Base-by-base conservation (phyloP, 2,888 invertebrate species). In the Priocnemis perturbator region DNA sequence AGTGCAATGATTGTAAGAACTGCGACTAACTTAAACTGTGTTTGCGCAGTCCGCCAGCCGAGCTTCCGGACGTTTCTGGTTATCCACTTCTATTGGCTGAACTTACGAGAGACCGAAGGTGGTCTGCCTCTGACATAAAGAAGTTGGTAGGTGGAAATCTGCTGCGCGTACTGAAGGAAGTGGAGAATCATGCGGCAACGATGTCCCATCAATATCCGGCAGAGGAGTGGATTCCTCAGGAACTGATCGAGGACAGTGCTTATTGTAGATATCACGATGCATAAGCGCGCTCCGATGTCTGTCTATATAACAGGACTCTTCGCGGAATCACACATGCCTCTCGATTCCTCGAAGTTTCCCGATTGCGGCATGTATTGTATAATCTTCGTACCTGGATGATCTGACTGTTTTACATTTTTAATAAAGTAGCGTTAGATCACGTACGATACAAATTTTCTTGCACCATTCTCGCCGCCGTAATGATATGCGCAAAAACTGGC, bases 11-110 rank as follows among this genome's bases (percentile, higher is more conserved):
- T 26, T 26, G 26, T 5, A 47, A 47, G 4, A 7, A 17, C 21
- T 53, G 9, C 19, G 19, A 26, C 53, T 3, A 21, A 47, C 3
- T 53, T 2, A 19, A 20, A 53, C 11, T 53, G 5, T 57, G 44
- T 58, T 72, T 63, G 63, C 69, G 11, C 82, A 91, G 91, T 68
- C 87, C 90, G 14, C 91, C 92, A 0, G 85, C 86, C 14, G 91
- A 91, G 59, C 83, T 92, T 21, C 91, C 91, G 57, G 91, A 92
- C 77, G 91, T 91, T 17, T 91, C 91, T 50, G 91, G 89, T 69
- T 93, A 93, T 83, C 92, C 93, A 0, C 89, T 91, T 21, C 86
- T 94, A 20, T 88, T 94, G 71, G 93, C 93, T 4, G 93, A 93
- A 83, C 81, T 94, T 59, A 91, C 92, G 0, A 87, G 91, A 26